Evolutionary conservation across 1,140 invertebrate species (phyloP).

Genomic region (Hermatobates lingyangjiaoensis): DNA sequence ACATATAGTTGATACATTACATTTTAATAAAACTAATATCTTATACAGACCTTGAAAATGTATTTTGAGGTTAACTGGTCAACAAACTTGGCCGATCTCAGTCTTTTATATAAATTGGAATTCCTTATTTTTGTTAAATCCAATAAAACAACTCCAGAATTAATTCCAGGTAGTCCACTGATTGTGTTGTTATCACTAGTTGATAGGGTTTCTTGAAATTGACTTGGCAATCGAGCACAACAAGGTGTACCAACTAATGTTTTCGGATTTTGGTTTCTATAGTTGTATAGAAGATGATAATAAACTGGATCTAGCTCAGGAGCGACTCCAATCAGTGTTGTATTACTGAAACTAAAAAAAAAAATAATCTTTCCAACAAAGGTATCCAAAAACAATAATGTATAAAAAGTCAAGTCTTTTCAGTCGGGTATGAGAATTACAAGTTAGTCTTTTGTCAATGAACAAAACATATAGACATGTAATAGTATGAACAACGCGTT

Average conservation of each 20-base stretch:
- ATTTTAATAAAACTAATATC: too few species aligned
- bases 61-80: slow-evolving; percentile 11
- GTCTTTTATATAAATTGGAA: slow-evolving; percentile 24
- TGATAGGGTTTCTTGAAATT: too few species aligned
- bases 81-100: slow-evolving; percentile 10
- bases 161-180: slow-evolving; percentile 55
- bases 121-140: slow-evolving; percentile 46
- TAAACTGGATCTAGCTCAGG: slow-evolving; percentile 66
- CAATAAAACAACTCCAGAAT: slow-evolving; percentile 61
- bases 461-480: too few species aligned
- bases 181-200: too few species aligned
- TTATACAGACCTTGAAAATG: slow-evolving; percentile 14
- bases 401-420: background rate
- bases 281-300: slow-evolving; percentile 50
- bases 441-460: too few species aligned
- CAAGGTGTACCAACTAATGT: slow-evolving; percentile 38
- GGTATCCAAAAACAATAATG: background rate
- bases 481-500: too few species aligned
- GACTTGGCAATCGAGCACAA: too few species aligned
- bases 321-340: slow-evolving; percentile 37
- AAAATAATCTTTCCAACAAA: background rate
- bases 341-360: slow-evolving; percentile 1
- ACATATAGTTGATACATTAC: too few species aligned
- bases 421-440: too few species aligned
- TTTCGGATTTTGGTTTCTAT: slow-evolving; percentile 37